Evolutionary conservation across 1,140 invertebrate species (phyloP).

Genomic region (Fopius arisanus): DNA sequence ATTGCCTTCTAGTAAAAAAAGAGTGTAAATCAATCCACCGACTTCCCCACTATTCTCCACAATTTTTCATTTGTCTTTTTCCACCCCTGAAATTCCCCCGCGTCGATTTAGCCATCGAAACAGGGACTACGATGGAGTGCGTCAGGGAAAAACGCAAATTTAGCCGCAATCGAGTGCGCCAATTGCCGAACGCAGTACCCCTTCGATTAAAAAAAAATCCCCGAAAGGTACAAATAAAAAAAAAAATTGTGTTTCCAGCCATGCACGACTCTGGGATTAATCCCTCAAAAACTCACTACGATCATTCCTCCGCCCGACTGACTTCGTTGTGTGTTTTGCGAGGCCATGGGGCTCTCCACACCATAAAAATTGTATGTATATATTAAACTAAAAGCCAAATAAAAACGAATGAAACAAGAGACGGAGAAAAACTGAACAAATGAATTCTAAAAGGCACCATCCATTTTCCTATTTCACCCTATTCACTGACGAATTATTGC

Average conservation of each 20-base stretch:
- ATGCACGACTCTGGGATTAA: slow-evolving; percentile 10
- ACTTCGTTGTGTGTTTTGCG: not conserved
- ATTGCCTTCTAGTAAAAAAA: not conserved
- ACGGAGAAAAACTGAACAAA: not conserved
- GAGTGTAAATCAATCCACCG: not conserved
- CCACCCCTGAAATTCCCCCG: not conserved
- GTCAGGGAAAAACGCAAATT: slow-evolving; percentile 9
- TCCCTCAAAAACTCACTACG: slow-evolving; percentile 1
- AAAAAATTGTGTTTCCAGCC: slow-evolving; percentile 6
- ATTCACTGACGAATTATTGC: not conserved
- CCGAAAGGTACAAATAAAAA: not conserved
- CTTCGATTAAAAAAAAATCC: slow-evolving; percentile 18
- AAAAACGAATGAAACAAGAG: not conserved
- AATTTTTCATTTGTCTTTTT: slow-evolving; percentile 3
- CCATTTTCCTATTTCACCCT: not conserved
- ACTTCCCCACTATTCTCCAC: not conserved
- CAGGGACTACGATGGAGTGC: not conserved
- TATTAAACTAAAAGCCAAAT: not conserved
- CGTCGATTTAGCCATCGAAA: not conserved
- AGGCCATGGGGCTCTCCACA: not conserved
- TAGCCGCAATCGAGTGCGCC: slow-evolving; percentile 9
- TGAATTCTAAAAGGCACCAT: not conserved
- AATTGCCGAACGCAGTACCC: slow-evolving; percentile 9
- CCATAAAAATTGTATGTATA: slow-evolving; percentile 7
- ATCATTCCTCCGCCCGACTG: slow-evolving; percentile 12